phyloP scores from a whole-genome alignment of 2,113 vertebrate species.

The Silurus asotus region DNA sequence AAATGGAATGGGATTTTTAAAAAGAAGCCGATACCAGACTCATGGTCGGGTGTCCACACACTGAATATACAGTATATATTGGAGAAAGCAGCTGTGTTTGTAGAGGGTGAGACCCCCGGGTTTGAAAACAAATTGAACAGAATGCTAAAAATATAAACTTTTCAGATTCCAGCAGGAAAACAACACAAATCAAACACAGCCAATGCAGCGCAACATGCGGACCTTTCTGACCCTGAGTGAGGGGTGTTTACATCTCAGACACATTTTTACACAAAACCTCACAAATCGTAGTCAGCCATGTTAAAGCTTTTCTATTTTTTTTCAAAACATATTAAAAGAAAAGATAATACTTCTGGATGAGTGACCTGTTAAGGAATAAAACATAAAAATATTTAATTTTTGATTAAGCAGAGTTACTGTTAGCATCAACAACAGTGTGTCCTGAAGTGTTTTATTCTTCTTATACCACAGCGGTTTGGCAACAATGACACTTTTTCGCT shows the following conservation, averaged over 20 bases:
- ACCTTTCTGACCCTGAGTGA: background rate
- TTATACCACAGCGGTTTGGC: no score
- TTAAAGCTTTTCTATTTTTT: background rate
- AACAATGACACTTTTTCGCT: no score
- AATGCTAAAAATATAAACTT: slow-evolving; percentile 34
- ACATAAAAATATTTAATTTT: background rate
- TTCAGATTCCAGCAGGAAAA: slow-evolving; percentile 19
- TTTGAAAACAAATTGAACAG: background rate
- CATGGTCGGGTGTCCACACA: no score
- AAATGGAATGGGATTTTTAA: no score
- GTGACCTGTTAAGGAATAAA: background rate
- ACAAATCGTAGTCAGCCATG: background rate
- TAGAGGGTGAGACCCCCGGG: background rate
- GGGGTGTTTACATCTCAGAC: background rate
- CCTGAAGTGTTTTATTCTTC: no score
- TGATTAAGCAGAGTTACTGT: background rate
- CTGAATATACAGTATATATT: background rate
- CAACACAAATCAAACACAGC: slow-evolving; percentile 12
- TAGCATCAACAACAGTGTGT: background rate
- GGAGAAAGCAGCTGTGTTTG: slow-evolving; percentile 17
- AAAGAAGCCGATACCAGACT: no score
- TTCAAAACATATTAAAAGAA: background rate
- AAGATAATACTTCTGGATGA: background rate
- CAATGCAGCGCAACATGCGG: background rate
- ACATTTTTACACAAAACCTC: background rate